phyloP scores from a whole-genome alignment of 1,140 invertebrate species.

The Melitaea cinxia region DNA sequence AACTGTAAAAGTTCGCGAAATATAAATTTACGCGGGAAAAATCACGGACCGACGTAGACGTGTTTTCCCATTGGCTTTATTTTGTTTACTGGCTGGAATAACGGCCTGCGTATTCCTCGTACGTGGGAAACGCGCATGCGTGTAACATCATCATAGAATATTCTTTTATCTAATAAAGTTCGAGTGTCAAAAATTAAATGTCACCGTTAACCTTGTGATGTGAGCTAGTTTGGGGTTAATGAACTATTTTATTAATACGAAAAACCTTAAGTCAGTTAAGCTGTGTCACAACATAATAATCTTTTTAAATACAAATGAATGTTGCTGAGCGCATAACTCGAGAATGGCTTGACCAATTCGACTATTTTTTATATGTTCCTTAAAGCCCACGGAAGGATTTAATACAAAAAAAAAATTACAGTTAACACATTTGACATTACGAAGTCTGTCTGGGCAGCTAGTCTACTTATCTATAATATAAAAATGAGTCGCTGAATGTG shows the following conservation, averaged over 20 bases:
- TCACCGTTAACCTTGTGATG: background rate
- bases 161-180: background rate
- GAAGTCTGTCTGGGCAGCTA: no score
- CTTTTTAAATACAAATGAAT: no score
- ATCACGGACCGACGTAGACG: background rate
- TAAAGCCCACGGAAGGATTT: no score
- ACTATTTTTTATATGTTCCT: no score
- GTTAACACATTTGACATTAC: no score
- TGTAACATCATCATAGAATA: background rate
- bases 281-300: no score
- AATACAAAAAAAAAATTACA: no score
- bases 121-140: conserved; percentile 4
- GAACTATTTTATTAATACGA: background rate
- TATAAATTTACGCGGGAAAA: conserved; percentile 7
- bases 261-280: no score
- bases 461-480: no score
- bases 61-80: background rate
- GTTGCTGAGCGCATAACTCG: no score
- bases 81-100: conserved; percentile 6
- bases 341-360: no score
- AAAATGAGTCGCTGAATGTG: no score
- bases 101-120: background rate
- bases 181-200: background rate
- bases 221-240: background rate
- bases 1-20: conserved; percentile 2